Percentiles rank a stretch among this genome's conserved stretches.
Evolutionary conservation across 2,113 vertebrate genomes (phyloP).

Genomic region (Psettodes erumei): DNA sequence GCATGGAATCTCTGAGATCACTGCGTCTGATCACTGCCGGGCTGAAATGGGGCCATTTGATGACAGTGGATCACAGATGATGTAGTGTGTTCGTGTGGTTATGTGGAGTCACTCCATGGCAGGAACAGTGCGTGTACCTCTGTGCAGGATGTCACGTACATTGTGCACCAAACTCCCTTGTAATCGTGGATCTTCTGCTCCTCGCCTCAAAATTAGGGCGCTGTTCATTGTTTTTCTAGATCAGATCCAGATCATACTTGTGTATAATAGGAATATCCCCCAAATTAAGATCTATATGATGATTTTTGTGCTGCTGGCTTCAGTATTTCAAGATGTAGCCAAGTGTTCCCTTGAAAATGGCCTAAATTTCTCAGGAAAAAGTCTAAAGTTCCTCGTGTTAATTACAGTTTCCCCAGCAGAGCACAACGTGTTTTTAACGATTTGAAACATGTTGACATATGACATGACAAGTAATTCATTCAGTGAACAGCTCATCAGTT

Average conservation of each 20-base stretch:
- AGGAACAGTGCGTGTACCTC: slow-evolving; percentile 1
- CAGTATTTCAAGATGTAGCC: neutral
- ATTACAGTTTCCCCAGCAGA: no score
- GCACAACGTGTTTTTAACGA: no score
- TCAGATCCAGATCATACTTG: neutral
- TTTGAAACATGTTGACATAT: no score
- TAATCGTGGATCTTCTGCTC: slow-evolving; percentile 1
- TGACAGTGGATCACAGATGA: slow-evolving; percentile 52
- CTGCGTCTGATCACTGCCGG: neutral
- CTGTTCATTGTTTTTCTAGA: neutral
- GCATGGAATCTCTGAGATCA: slow-evolving; percentile 63
- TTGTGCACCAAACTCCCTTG: slow-evolving; percentile 21
- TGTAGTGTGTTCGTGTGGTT: slow-evolving; percentile 31
- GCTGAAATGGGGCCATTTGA: slow-evolving; percentile 47
- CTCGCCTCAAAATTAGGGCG: neutral
- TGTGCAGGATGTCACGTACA: slow-evolving; percentile 5
- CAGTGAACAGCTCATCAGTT: no score
- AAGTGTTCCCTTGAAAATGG: neutral
- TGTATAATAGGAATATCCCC: neutral
- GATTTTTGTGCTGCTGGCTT: neutral
- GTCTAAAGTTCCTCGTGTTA: no score
- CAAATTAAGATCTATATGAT: neutral
- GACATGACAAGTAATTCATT: no score
- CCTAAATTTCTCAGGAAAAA: neutral
- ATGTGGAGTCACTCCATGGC: slow-evolving; percentile 27